A percentile compares a stretch with the other conserved stretches of the same genome.
These are phyloP conservation scores for Zaprionus ornatus DNA, from an alignment of 1,140 invertebrate species.

Conservation along the genomic window DNA sequence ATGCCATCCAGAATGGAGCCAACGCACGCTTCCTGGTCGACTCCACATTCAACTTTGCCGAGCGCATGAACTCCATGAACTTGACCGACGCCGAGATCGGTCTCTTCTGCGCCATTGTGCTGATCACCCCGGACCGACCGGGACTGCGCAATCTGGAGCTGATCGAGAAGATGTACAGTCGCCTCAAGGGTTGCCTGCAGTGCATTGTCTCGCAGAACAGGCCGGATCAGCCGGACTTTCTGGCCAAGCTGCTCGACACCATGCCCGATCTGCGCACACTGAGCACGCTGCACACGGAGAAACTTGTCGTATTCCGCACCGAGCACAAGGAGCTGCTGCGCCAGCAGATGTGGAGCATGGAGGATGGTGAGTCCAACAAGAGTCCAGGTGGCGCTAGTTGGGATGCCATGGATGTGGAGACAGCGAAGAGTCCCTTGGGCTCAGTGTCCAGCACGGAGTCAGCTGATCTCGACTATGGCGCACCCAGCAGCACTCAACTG, in stretches of 20 bases:
- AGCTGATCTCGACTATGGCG: conserved; percentile 83
- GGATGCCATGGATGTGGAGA: conserved; percentile 91
- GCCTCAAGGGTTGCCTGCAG: conserved; percentile 93
- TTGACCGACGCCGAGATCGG: conserved; percentile 96
- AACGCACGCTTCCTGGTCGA: conserved; percentile 97
- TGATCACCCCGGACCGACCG: conserved; percentile 96
- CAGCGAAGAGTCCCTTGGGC: conserved; percentile 90
- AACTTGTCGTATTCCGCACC: conserved; percentile 95
- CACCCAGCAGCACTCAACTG: conserved; percentile 85
- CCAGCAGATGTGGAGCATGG: conserved; percentile 88
- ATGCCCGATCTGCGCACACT: conserved; percentile 97
- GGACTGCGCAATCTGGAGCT: conserved; percentile 96
- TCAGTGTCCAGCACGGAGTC: conserved; percentile 94
- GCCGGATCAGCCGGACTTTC: conserved; percentile 90
- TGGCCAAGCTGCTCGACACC: conserved; percentile 95
- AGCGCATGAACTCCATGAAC: conserved; percentile 94
- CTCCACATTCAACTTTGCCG: conserved; percentile 98
- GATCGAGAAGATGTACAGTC: conserved; percentile 95
- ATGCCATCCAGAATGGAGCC: conserved; percentile 94
- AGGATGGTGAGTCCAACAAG: conserved; percentile 86
- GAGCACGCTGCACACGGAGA: conserved; percentile 98
- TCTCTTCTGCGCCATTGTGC: conserved; percentile 96
- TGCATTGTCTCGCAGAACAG: conserved; percentile 95
- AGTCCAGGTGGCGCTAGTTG: conserved; percentile 85
- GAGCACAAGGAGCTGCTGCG: conserved; percentile 92